These are phyloP conservation scores for Albula goreensis DNA, from an alignment of 2,113 vertebrate genomes.

Conservation along the genomic window DNA sequence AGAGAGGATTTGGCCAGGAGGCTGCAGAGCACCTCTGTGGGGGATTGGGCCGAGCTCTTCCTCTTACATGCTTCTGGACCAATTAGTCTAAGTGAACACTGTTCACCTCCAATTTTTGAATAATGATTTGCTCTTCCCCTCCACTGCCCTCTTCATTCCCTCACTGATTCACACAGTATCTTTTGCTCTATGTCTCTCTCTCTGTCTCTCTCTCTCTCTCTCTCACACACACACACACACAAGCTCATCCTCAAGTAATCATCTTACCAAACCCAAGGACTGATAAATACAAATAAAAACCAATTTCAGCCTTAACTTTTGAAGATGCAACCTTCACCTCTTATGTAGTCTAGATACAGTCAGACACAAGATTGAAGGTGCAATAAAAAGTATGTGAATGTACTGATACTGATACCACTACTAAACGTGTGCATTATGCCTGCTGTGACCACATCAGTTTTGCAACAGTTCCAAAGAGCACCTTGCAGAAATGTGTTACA, in stretches of 20 bases:
- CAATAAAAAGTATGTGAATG: not conserved
- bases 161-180: not conserved
- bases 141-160: not conserved
- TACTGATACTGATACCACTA: not conserved
- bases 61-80: slow-evolving; percentile 39
- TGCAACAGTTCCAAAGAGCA: no score
- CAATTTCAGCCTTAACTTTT: not conserved
- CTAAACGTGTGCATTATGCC: not conserved
- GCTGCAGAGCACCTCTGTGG: slow-evolving; percentile 11
- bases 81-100: slow-evolving; percentile 33
- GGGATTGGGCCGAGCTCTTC: slow-evolving; percentile 28
- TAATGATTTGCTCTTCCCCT: slow-evolving; percentile 25
- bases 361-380: not conserved
- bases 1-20: slow-evolving; percentile 28
- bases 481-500: no score
- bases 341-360: not conserved
- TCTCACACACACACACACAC: not conserved
- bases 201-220: not conserved
- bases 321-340: not conserved
- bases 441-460: no score
- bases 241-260: not conserved
- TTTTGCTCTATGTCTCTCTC: no score
- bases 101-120: slow-evolving; percentile 32
- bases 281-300: not conserved
- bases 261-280: not conserved